A percentile compares a stretch with the other conserved stretches of the same genome.
phyloP scores from a whole-genome alignment of 2,797 vertebrate species.

The Nothura maculosa region DNA sequence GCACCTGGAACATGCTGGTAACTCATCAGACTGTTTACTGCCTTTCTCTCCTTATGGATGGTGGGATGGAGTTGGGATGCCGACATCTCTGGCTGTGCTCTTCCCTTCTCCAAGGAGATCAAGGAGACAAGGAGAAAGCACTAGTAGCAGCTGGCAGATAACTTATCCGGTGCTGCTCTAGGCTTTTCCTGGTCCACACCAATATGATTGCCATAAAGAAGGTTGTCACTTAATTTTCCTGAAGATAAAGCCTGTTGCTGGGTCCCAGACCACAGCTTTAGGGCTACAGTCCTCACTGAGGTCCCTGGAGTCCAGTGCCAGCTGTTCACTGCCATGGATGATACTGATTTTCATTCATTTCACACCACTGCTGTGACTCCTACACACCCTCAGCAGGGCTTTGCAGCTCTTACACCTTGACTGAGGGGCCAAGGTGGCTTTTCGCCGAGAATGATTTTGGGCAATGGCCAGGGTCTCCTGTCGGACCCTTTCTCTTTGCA shows the following conservation, averaged over 20 bases:
- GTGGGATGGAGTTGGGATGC: neutral
- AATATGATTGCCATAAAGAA: neutral
- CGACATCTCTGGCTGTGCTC: neutral
- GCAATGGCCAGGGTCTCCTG: neutral
- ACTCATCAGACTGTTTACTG: neutral
- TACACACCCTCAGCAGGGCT: neutral
- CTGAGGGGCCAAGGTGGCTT: neutral
- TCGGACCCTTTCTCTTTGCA: neutral
- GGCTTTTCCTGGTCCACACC: neutral
- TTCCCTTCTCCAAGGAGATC: neutral
- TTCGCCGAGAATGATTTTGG: neutral
- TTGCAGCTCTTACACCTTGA: neutral
- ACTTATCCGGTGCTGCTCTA: neutral
- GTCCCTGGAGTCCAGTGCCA: neutral
- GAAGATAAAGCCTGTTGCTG: neutral
- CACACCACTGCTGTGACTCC: neutral
- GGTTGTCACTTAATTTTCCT: neutral
- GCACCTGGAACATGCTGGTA: neutral
- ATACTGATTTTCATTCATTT: neutral
- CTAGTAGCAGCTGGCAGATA: neutral
- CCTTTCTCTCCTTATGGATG: neutral
- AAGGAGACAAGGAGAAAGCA: neutral
- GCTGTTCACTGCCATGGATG: neutral
- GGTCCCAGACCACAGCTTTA: neutral
- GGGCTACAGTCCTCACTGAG: neutral